Conservation (phyloP, 2,888 invertebrate species). For the Hemaris fuciformis region DNA sequence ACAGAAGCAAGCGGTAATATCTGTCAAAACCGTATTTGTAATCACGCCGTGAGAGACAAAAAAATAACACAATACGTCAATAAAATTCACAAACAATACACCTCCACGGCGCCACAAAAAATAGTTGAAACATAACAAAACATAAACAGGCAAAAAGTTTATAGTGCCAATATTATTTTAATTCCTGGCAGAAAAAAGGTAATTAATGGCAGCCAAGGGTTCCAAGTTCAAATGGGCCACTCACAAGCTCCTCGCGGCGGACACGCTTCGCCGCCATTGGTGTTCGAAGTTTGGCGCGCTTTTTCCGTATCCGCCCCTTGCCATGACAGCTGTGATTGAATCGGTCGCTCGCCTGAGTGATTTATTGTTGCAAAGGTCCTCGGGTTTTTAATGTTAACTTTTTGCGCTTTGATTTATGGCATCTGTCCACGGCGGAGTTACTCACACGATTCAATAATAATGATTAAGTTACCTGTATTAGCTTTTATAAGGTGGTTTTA, state of each 20-base stretch:
- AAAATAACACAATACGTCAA: neutral
- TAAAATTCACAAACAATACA: neutral
- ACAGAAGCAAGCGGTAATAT: neutral
- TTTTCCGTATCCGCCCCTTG: constrained; percentile 75
- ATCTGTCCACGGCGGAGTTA: constrained; percentile 31
- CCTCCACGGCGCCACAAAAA: neutral
- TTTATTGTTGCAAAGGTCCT: constrained; percentile 62
- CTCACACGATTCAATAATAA: neutral
- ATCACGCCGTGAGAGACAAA: neutral
- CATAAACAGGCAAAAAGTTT: constrained; percentile 26
- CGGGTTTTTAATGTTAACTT: constrained; percentile 49
- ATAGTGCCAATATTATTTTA: constrained; percentile 28
- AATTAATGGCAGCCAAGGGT: constrained; percentile 66
- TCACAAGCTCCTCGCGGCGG: constrained; percentile 54
- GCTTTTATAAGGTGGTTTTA: neutral
- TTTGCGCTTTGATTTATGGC: constrained; percentile 64
- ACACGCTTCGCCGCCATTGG: constrained; percentile 66
- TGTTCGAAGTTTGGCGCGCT: constrained; percentile 75
- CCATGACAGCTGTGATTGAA: constrained; percentile 77
- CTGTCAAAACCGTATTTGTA: neutral
- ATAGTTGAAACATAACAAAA: constrained; percentile 6
- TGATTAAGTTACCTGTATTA: neutral
- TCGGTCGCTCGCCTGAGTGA: constrained; percentile 65
- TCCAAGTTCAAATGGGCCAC: constrained; percentile 73
- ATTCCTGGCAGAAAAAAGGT: constrained; percentile 46